Base-by-base conservation (phyloP, 2,888 invertebrate genomes). In the Amblyjoppa fuscipennis region DNA sequence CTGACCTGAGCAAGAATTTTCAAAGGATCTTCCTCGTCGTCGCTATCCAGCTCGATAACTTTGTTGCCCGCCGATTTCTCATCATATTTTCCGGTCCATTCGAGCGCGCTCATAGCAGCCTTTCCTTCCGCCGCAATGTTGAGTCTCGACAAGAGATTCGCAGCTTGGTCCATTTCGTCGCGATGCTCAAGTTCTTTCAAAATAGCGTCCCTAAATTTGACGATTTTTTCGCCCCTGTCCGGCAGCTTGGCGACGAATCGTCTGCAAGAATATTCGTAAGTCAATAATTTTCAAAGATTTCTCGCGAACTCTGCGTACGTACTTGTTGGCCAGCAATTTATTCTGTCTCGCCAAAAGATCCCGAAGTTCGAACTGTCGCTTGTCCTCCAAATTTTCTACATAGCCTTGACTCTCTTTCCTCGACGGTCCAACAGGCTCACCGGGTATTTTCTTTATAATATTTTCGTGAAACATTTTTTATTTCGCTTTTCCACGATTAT, bases 191-290 rank as follows among this genome's bases (percentile, higher is more conserved):
- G 88, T 92, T 95, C 95, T 34, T 89, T 90, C 13, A 94, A 81
- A 86, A 96, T 93, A 92, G 95, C 95, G 34, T 95, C 93, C 83
- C 94, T 92, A 70, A 95, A 95, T 9, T 90, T 89, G 86, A 93
- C 93, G 82, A 96, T 95, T 93, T 95, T 96, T 31, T 94, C 94
- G 34, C 96, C 96, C 91, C 95, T 96, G 89, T 96, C 96, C 0
- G 95, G 93, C 78, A 96, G 93, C 91, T 95, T 96, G 1, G 90
- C 92, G 51, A 96, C 92, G 87, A 96, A 96, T 45, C 87, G 84
- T 87, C 96, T 96, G 89, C 75, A 92, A 90, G 73, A 87, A 76
- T 34, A 25, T 41, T 71, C 51, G 28, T 70, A 70, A 70, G 13
- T 45, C 45, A 49, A 61, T 25, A 6, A 16, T 49, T 20, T 51